These are phyloP conservation scores for Hemiscyllium ocellatum DNA, from an alignment of 2,113 vertebrate species.

Conservation along the genomic window DNA sequence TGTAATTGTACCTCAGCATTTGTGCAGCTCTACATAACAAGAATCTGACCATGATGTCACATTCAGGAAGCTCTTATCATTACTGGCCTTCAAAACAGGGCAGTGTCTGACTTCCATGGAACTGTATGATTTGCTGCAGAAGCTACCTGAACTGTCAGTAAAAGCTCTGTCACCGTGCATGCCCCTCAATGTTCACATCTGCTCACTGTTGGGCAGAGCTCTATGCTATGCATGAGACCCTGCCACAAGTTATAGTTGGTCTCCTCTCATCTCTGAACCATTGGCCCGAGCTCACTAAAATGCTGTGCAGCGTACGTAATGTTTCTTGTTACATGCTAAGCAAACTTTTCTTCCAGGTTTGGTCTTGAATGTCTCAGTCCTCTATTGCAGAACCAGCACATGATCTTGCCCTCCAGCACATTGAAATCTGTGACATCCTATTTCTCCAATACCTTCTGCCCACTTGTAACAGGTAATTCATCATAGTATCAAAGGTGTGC, in stretches of 20 bases:
- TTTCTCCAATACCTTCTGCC: background rate
- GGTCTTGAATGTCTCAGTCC: background rate
- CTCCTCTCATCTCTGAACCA: background rate
- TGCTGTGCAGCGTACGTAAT: no score
- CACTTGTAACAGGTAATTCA: background rate
- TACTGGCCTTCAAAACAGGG: background rate
- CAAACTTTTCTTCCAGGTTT: background rate
- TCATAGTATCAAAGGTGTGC: background rate
- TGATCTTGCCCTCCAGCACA: background rate
- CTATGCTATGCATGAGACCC: background rate
- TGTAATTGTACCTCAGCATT: background rate
- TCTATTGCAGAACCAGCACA: background rate
- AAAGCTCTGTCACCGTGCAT: background rate
- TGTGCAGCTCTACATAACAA: background rate
- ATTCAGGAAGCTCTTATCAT: background rate
- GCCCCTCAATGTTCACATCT: background rate
- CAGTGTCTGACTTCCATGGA: background rate
- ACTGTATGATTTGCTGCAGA: background rate
- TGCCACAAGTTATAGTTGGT: background rate
- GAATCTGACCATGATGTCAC: background rate
- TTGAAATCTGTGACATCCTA: background rate
- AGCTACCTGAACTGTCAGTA: background rate
- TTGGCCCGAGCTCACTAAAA: background rate
- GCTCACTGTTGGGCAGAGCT: background rate
- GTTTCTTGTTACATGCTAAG: background rate